Evolutionary conservation across 2,797 vertebrate genomes (phyloP).

Genomic region (Lophotriccus pileatus): DNA sequence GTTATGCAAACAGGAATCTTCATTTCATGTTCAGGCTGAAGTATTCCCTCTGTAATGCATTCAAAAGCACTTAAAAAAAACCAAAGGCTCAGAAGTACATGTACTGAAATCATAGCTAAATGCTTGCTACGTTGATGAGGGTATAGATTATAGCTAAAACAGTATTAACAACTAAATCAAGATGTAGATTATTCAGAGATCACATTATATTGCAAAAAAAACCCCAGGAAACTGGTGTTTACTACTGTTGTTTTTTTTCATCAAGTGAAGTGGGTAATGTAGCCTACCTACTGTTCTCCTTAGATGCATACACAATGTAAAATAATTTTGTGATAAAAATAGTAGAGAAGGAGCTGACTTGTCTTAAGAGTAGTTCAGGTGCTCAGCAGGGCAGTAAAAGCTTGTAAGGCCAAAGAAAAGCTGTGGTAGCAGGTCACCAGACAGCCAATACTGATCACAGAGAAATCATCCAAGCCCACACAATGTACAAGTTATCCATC

Average conservation of each 20-base stretch:
- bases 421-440: not conserved
- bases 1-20: not conserved
- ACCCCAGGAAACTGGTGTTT: not conserved
- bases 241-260: not conserved
- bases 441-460: not conserved
- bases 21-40: not conserved
- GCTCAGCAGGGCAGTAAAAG: not conserved
- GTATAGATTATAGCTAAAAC: not conserved
- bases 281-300: not conserved
- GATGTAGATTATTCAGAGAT: not conserved
- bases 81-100: not conserved
- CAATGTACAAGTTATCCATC: fast-evolving
- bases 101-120: not conserved
- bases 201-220: not conserved
- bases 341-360: not conserved
- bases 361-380: not conserved
- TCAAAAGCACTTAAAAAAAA: not conserved
- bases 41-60: not conserved
- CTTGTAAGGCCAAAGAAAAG: not conserved
- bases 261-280: not conserved
- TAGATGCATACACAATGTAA: not conserved
- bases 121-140: not conserved
- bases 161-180: not conserved
- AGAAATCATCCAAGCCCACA: not conserved
- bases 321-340: not conserved